Base-by-base conservation (phyloP, 2,797 vertebrate genomes). In the Leucoraja ocellata region DNA sequence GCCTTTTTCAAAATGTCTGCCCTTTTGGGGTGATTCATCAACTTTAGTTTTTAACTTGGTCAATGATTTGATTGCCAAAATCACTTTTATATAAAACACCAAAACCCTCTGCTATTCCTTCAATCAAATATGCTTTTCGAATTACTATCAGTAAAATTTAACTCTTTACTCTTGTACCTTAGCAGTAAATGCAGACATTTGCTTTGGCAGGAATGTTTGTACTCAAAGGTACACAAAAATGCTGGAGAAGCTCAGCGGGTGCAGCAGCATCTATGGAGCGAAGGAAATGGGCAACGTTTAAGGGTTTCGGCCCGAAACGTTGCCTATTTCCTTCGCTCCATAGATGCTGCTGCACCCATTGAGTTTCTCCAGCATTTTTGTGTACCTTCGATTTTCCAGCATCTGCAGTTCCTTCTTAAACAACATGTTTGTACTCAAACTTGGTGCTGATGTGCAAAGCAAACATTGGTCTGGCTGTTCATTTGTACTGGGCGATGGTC, bases 31-130 rank as follows among this genome's bases (percentile, higher is more conserved):
- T 18, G 0, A n/a, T 32, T 36, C 32, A 18, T 71, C 61, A 32
- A 68, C n/a, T 90, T 90, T 90, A 54, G 81, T 58, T 90, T 90
- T 21, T 28, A 90, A 90, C n/a, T 36, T 71, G 32, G 61, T 68
- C 61, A 91, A 25, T 91, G 63, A 90, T 90, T 90, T 63, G 65
- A 91, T 23, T 65, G 61, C n/a, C 63, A 36, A 32, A 18, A 25
- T 32, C 28, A 36, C 9, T 90, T 32, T 90, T 90, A 18, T 71
- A 36, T 86, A 39, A 91, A 74, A 46, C 36, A 23, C 32, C 36
- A 21, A 71, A 39, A 11, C 36, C 23, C 2, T 36, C 14, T 54
- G 36, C 23, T 23, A 54, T 46, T 71, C 39, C 21, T 28, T 74
- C 46, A 91, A 68, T 68, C 9, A 74, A 91, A 92, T n/a, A 7